phyloP scores from a whole-genome alignment of 2,797 vertebrate species.

The Halcyon leucocephala region DNA sequence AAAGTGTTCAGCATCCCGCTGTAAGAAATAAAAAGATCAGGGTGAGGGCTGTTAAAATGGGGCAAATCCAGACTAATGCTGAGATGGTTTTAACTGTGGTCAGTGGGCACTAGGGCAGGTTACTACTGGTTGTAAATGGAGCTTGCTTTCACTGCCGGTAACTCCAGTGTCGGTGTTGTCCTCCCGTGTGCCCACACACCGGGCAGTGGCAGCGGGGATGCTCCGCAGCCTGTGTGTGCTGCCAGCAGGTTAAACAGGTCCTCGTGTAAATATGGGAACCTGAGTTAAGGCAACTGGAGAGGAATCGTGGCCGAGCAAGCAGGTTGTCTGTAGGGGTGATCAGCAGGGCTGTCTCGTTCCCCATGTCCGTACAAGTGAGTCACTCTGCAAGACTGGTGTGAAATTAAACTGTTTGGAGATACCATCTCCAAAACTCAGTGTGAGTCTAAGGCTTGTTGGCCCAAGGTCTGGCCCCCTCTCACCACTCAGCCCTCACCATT shows the following conservation, averaged over 20 bases:
- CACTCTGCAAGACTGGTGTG: background rate
- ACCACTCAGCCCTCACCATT: background rate
- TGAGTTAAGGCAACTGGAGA: background rate
- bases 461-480: background rate
- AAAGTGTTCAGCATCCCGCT: background rate
- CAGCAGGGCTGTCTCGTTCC: background rate
- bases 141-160: rapidly evolving
- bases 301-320: background rate
- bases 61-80: background rate
- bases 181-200: rapidly evolving
- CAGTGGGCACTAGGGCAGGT: background rate
- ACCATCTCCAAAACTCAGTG: background rate
- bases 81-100: background rate
- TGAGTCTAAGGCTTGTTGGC: background rate
- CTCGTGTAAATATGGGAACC: background rate
- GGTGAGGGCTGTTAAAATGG: background rate
- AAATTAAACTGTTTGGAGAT: background rate
- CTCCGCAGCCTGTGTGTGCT: background rate
- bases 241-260: background rate
- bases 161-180: background rate
- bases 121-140: rapidly evolving
- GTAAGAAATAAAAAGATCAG: background rate
- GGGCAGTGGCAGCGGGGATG: background rate
- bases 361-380: rapidly evolving
- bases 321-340: background rate